Evolutionary conservation across 1,140 invertebrate genomes (phyloP).

Genomic region (Lepidurus apus): DNA sequence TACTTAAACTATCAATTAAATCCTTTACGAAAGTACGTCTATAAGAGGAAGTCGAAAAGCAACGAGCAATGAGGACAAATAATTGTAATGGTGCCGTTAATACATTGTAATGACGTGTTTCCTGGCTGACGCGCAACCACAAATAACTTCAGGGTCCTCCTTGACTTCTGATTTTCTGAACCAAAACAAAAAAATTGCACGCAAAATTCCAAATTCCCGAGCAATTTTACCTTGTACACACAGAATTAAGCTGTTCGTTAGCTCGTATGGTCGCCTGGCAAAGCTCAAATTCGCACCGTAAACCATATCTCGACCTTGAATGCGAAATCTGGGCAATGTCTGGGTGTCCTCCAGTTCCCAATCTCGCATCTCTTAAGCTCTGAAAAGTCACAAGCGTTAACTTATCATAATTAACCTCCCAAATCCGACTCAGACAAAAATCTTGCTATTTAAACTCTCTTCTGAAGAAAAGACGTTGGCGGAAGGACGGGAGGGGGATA

Average conservation of each 20-base stretch:
- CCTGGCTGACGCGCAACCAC: constrained; percentile 20
- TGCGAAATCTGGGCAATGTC: neutral
- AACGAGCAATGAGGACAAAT: neutral
- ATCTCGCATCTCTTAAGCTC: neutral
- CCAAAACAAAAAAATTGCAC: neutral
- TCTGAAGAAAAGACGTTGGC: too few species aligned
- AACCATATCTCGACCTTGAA: neutral
- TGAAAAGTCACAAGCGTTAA: neutral
- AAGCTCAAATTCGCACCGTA: neutral
- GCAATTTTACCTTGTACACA: too few species aligned
- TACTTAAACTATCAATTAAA: neutral
- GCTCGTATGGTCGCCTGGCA: neutral
- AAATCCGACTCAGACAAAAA: neutral
- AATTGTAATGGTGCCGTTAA: constrained; percentile 1
- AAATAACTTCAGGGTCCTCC: neutral
- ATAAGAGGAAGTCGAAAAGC: neutral
- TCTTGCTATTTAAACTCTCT: too few species aligned
- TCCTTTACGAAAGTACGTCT: neutral
- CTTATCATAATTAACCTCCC: neutral
- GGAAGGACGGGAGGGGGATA: too few species aligned
- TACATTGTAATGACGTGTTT: neutral
- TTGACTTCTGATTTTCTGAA: neutral
- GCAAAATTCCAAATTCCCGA: too few species aligned
- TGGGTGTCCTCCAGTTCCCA: neutral
- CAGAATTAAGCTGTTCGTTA: neutral